Base-by-base conservation (phyloP, 2,797 vertebrate species). In the Perodicticus potto region DNA sequence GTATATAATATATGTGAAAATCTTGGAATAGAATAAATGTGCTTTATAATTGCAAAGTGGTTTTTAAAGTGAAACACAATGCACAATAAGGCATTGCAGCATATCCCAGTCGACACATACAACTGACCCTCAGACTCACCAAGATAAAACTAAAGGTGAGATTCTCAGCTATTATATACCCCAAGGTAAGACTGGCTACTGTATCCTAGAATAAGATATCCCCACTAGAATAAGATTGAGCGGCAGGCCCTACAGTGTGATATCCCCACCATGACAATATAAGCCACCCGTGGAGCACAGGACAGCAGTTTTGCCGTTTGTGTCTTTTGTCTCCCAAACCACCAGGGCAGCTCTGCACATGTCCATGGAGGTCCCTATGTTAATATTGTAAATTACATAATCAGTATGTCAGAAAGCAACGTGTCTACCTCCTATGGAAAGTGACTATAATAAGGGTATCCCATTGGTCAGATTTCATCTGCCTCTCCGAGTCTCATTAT, bases 21-120 rank as follows among this genome's bases (percentile, higher is more conserved):
- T 87, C 55, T 93, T 83, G 87, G 1, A 70, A 55, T 67, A 85
- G 37, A 95, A 87, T 92, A 69, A 65, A 23, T 85, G 37, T 45
- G 17, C 55, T 97, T 83, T 85, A 61, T 49, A 87, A 90, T 89
- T 77, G 10, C 63, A 87, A 81, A 77, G 7, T 77, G 55, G 88
- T 82, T 95, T 85, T 93, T 84, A 40, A 40, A 40, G 40, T 40
- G 40, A 40, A 40, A 40, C 40, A 40, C 40, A 40, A 40, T 40
- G 40, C 88, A 20, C 80, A 65, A 73, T 23, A 43, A 32, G 20
- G 12, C 20, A 69, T 29, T 65, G 2, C 70, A 65, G 13, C 32
- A 25, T 89, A 25, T 16, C 4, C 20, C 81, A 72, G 55, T 25
- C 82, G 20, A 77, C 34, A 59, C 45, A 91, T 7, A 91, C 34